phyloP scores from a whole-genome alignment of 2,797 vertebrate species.

The Chlorospingus semifuscus region DNA sequence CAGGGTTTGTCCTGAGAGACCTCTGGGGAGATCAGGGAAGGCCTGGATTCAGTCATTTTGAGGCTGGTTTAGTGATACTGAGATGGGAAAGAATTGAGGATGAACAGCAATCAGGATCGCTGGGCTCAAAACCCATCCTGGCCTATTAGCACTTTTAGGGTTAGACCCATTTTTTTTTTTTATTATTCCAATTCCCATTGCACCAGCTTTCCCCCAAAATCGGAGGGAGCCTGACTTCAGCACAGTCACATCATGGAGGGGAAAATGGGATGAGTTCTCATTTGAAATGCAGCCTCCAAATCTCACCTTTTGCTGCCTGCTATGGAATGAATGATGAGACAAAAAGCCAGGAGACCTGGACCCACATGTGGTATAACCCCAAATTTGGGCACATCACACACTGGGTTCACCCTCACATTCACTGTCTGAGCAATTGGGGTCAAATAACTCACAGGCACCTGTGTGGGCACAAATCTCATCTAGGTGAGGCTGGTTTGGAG shows the following conservation, averaged over 20 bases:
- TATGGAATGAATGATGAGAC: background rate
- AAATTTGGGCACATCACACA: background rate
- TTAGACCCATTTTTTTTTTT: accelerated
- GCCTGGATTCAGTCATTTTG: background rate
- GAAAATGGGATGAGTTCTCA: background rate
- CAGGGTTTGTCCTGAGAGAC: background rate
- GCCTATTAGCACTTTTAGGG: accelerated
- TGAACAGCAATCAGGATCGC: background rate
- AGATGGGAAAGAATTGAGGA: background rate
- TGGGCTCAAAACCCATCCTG: background rate
- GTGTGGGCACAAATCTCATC: background rate
- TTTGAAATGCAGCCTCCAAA: background rate
- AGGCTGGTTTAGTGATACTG: background rate
- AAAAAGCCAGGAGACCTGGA: background rate
- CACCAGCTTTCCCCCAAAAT: background rate
- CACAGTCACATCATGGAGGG: background rate
- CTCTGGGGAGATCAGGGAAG: background rate
- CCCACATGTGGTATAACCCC: background rate
- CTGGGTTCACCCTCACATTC: background rate
- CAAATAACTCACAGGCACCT: background rate
- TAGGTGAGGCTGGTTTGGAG: background rate
- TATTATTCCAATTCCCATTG: background rate
- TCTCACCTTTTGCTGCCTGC: background rate
- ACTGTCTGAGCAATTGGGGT: background rate
- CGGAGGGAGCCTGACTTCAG: background rate